These are phyloP conservation scores for Alectoris magna DNA, from an alignment of 2,797 vertebrate species.

Conservation along the genomic window DNA sequence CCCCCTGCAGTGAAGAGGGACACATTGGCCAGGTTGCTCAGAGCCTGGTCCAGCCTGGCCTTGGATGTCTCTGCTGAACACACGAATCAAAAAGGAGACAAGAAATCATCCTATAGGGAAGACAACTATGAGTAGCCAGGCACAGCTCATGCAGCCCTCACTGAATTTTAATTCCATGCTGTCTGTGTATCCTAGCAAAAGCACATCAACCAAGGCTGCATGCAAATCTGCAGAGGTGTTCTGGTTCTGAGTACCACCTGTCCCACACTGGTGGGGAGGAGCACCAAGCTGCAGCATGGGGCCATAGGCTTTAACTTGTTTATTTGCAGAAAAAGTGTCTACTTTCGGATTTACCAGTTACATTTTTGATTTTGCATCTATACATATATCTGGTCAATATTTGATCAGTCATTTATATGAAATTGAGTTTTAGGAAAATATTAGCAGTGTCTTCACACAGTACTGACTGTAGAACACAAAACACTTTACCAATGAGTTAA, in stretches of 20 bases:
- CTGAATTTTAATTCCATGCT: not conserved
- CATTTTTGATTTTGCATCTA: not conserved
- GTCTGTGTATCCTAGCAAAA: not conserved
- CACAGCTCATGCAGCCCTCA: not conserved
- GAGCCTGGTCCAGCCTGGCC: too few species aligned
- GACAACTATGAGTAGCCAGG: not conserved
- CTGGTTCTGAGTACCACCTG: not conserved
- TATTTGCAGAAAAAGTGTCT: not conserved
- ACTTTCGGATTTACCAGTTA: not conserved
- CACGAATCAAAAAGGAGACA: accelerated
- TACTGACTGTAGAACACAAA: not conserved
- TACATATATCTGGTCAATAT: not conserved
- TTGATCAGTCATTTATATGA: not conserved
- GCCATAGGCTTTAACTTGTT: not conserved
- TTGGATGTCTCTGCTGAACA: not conserved
- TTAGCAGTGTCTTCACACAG: accelerated
- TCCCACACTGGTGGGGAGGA: accelerated
- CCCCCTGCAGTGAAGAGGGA: too few species aligned
- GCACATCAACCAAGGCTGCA: not conserved
- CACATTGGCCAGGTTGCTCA: too few species aligned
- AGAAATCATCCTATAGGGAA: not conserved
- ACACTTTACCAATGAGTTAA: not conserved
- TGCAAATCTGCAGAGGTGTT: not conserved
- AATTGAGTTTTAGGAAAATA: not conserved
- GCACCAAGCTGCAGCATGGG: accelerated